Percentiles rank a stretch among this genome's conserved stretches.
Evolutionary conservation across 2,888 invertebrate genomes (phyloP).

Genomic region (Spialia ferax): DNA sequence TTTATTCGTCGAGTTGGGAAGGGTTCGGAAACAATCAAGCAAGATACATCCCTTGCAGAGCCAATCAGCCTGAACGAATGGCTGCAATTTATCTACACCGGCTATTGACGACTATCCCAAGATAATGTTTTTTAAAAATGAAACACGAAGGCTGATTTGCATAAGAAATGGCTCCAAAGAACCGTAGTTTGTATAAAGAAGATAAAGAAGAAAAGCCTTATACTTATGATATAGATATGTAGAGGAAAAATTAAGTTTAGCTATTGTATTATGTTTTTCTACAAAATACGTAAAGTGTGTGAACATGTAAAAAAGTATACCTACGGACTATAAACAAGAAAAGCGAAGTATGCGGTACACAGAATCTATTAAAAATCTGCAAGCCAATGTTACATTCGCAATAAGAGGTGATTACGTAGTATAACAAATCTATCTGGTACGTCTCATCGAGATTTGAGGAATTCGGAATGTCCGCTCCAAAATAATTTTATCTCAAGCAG

Average conservation of each 20-base stretch:
- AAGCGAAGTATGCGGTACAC: neutral
- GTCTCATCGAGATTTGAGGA: conserved; percentile 3
- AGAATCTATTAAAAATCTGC: neutral
- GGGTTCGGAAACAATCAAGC: conserved; percentile 83
- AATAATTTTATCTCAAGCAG: conserved; percentile 33
- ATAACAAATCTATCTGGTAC: neutral
- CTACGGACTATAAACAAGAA: neutral
- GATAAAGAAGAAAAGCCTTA: too few species aligned
- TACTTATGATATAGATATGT: too few species aligned
- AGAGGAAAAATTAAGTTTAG: too few species aligned
- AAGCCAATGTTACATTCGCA: neutral
- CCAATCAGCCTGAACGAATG: conserved; percentile 83
- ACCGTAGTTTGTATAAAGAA: neutral
- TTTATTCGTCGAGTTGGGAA: conserved; percentile 64
- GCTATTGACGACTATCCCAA: conserved; percentile 42
- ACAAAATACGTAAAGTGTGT: too few species aligned
- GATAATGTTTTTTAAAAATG: conserved; percentile 39
- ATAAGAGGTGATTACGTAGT: neutral
- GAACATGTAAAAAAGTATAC: too few species aligned
- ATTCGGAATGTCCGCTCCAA: conserved; percentile 22
- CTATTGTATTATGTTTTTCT: neutral
- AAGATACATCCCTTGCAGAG: conserved; percentile 69
- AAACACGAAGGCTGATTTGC: conserved; percentile 20
- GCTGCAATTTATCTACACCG: conserved; percentile 58
- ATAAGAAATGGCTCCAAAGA: conserved; percentile 12